A percentile compares a stretch with the other conserved stretches of the same genome.
phyloP scores from a whole-genome alignment of 2,797 vertebrate species.

The Bufotes viridis region DNA sequence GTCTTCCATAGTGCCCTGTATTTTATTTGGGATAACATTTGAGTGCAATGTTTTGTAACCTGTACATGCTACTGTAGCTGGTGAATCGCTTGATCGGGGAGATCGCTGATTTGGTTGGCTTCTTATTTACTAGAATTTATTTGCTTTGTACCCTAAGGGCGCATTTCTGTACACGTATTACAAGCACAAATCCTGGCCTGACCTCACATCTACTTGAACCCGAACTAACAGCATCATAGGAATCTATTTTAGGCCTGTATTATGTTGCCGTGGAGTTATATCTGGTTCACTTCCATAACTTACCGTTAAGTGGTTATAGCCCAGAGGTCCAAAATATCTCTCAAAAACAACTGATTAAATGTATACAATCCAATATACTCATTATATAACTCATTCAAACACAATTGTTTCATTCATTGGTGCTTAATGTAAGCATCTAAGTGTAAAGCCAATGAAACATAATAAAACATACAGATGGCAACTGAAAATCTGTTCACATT shows the following conservation, averaged over 20 bases:
- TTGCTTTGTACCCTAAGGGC: neutral
- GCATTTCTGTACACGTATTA: neutral
- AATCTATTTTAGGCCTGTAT: neutral
- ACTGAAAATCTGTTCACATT: neutral
- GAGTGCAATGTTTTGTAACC: too few species aligned
- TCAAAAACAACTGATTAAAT: neutral
- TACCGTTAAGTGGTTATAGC: neutral
- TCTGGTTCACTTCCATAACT: neutral
- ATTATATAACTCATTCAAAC: neutral
- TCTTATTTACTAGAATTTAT: too few species aligned
- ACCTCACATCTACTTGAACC: neutral
- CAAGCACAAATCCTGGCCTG: neutral
- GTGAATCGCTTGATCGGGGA: neutral
- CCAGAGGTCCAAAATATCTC: neutral
- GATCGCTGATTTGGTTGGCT: neutral
- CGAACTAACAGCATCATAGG: neutral
- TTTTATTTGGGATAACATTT: too few species aligned
- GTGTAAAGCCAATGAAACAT: neutral
- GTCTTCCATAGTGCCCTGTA: too few species aligned
- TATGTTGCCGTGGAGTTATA: neutral
- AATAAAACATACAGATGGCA: conserved; percentile 5
- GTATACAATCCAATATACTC: neutral
- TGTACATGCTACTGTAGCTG: too few species aligned
- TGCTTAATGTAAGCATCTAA: neutral
- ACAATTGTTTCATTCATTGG: neutral